Base-by-base conservation (phyloP, 2,113 vertebrate genomes). In the Elephas maximus region DNA sequence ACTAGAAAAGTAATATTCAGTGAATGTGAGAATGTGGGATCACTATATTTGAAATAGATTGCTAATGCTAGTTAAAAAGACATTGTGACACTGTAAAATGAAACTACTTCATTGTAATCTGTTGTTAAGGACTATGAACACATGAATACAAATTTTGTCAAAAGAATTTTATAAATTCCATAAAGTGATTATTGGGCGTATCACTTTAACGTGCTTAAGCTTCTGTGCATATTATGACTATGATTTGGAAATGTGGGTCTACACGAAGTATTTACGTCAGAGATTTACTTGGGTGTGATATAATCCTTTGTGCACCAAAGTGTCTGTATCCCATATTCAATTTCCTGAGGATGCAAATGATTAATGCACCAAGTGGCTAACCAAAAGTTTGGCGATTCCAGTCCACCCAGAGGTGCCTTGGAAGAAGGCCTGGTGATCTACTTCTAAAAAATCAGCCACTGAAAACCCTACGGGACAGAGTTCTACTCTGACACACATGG, bases 111-210 rank as follows among this genome's bases (percentile, higher is more conserved):
- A 44, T 20, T 84, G 6, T 91, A 94, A 77, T 89, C 45, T 44
- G 23, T 87, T 80, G 41, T 73, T 84, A 86, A 91, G 14, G 37
- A 85, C 30, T 91, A 37, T 21, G n/a, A 95, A 87, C 44, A 90
- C 9, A 24, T 78, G 57, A 74, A 67, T 45, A 87, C 10, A 83
- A 60, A 90, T 89, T 95, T 78, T 86, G 57, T 45, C 51, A 92
- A 95, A 8, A 94, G 24, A 89, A 90, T 93, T 93, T 84, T 94
- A n/a, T 67, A 86, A 97, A 89, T 80, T 89, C 37, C 41, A 65
- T 62, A 88, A 88, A 93, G 48, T 60, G 21, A 83, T 69, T 8
- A 71, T 81, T 79, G 94, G 77, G 33, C 74, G 53, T 78, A 82
- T 62, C 1, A 14, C 14, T 83, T 69, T 82, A 89, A 88, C 74